phyloP scores from a whole-genome alignment of 2,113 vertebrate genomes.

The Perca schrenkii region DNA sequence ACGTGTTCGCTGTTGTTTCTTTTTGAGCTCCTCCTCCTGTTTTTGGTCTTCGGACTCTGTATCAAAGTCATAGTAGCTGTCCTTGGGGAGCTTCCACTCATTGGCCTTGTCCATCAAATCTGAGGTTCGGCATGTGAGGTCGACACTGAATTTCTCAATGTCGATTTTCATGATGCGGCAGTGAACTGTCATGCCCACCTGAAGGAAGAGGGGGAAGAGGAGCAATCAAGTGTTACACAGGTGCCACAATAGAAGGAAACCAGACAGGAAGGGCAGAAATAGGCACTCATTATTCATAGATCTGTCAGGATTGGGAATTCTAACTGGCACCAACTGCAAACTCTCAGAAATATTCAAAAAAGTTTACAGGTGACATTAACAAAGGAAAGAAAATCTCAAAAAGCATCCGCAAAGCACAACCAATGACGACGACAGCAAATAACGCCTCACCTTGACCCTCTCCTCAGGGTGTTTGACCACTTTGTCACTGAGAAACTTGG shows the following conservation, averaged over 20 bases:
- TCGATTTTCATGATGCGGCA: constrained; percentile 99
- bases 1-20: constrained; percentile 98
- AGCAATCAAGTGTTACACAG: background rate
- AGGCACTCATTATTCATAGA: background rate
- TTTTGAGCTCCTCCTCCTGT: constrained; percentile 93
- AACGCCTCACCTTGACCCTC: constrained; percentile 91
- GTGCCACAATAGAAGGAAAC: background rate
- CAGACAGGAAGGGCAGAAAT: background rate
- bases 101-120: constrained; percentile 98
- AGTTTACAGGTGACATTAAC: background rate
- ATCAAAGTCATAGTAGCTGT: constrained; percentile 97
- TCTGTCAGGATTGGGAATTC: background rate
- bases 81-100: constrained; percentile 98
- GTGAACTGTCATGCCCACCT: constrained; percentile 99
- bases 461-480: constrained; percentile 98
- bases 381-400: background rate
- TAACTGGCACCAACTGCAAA: background rate
- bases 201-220: background rate
- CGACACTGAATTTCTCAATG: constrained; percentile 98
- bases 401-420: background rate
- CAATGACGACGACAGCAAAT: background rate
- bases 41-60: constrained; percentile 93
- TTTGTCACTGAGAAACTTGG: constrained; percentile 98
- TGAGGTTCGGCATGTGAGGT: constrained; percentile 96
- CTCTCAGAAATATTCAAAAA: background rate